Base-by-base conservation (phyloP, 2,113 vertebrate species). In the Pogonocichla stellata region DNA sequence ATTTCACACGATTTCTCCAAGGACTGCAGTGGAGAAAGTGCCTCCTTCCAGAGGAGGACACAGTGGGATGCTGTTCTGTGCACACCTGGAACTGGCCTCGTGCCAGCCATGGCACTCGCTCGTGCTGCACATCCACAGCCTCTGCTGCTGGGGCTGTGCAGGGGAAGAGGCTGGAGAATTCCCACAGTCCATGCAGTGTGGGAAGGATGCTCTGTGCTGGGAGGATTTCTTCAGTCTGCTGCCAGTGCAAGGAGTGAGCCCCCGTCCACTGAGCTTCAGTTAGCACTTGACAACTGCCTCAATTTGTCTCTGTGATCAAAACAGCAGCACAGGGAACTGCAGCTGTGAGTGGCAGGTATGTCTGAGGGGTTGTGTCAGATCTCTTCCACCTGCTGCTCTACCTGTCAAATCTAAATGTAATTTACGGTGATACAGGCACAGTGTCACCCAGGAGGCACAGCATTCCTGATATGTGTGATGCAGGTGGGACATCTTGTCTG, bases 271-370 rank as follows among this genome's bases (percentile, higher is more conserved):
- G n/a, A 88, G 80, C 86, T 66, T 51, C 92, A 73, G 50, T 51
- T 45, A 23, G 72, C 56, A 3, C 65, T 67, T 80, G 88, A 60
- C 91, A 86, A 58, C 43, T 14, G 11, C 51, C 81, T 93, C 91
- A 47, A 29, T 92, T 94, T 94, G 92, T 91, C 66, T 70, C 82
- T 69, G 57, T 57, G 92, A 95, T 97, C 88, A 93, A 82, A 96
- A 91, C 82, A 82, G 73, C 88, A 29, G 86, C 2, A 0, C 57
- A 13, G 86, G 72, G 53, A 80, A 1, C 54, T 7, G 84, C 19
- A 64, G 48, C 82, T 54, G 48, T 70, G 92, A 95, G 73, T 66
- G 94, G 87, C 92, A 93, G 89, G 12, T 74, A 15, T 3, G 9
- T 53, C 71, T 93, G 86, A 86, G 57, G 38, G 73, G 10, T 64